Base-by-base conservation (phyloP, 2,113 vertebrate genomes). In the Corydoras maculifer region DNA sequence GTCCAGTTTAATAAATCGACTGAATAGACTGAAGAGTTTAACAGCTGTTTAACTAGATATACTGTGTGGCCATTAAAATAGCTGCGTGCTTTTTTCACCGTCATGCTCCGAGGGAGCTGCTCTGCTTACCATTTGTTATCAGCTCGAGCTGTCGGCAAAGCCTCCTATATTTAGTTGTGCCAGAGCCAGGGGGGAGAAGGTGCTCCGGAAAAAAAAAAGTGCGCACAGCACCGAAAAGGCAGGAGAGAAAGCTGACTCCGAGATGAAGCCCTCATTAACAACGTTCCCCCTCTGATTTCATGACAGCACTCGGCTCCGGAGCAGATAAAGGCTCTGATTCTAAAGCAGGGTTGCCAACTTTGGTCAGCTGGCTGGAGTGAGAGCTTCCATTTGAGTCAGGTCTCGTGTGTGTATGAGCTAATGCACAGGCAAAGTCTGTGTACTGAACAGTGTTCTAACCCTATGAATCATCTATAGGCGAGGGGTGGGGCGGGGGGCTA, bases 101-200 rank as follows among this genome's bases (percentile, higher is more conserved):
- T 61, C 35, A 74, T 62, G 72, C 65, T 74, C 18, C 71, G n/a
- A 11, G 75, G 50, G 75, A 76, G 67, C 60, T 58, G 68, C 77
- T 81, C 78, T 79, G 78, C 78, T 80, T 80, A 75, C 74, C 83
- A 83, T 85, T 85, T 76, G 78, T 86, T 85, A 81, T 82, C 76
- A 71, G 82, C 80, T 78, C 18, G 72, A 74, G 84, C 81, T 87
- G 84, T 86, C 84, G 85, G 71, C 84, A 81, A 78, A 79, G 81
- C 77, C 75, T 77, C 60, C 87, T 90, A 90, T 88, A 88, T 88
- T 88, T 90, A 88, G 86, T 76, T 76, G 65, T 67, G 59, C 64
- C 50, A 43, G 79, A 84, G 83, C 84, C 83, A 70, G 57, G 73
- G 72, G 83, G 57, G 83, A 82, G 63, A 77, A 82, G 35, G 35